A percentile compares a stretch with the other conserved stretches of the same genome.
Conservation (phyloP, 2,113 vertebrate species). For the Gallinago paraguaiae region DNA sequence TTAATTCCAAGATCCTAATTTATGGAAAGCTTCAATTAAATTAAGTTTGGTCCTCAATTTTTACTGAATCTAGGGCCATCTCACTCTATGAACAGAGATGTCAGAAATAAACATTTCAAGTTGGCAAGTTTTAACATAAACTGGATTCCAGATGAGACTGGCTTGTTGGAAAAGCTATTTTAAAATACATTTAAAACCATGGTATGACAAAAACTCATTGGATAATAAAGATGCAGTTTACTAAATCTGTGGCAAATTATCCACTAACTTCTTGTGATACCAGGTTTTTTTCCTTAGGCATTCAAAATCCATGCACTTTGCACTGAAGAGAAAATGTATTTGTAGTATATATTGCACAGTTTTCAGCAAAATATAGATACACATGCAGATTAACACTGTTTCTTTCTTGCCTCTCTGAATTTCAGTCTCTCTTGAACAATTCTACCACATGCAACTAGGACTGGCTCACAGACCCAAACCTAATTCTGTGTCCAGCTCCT, state of each 20-base stretch:
- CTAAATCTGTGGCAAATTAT: background rate
- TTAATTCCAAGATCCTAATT: background rate
- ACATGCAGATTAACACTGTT: background rate
- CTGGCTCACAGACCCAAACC: background rate
- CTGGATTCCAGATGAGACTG: background rate
- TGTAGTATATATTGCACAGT: background rate
- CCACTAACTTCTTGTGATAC: background rate
- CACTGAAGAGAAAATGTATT: background rate
- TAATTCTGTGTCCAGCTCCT: background rate
- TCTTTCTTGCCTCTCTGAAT: background rate
- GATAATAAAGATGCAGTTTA: background rate
- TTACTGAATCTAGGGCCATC: background rate
- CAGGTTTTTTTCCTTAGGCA: background rate
- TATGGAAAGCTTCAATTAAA: background rate
- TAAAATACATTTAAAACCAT: background rate
- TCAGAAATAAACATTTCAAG: background rate
- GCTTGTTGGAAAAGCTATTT: background rate
- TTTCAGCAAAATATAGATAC: background rate
- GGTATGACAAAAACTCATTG: background rate
- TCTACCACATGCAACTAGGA: background rate
- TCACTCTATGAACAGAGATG: background rate
- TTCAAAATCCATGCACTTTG: background rate
- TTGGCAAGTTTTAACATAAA: background rate
- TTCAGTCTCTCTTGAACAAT: background rate
- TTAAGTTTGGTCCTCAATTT: background rate